Conservation (phyloP, 2,797 vertebrate species). For the Myotis vivesi region DNA sequence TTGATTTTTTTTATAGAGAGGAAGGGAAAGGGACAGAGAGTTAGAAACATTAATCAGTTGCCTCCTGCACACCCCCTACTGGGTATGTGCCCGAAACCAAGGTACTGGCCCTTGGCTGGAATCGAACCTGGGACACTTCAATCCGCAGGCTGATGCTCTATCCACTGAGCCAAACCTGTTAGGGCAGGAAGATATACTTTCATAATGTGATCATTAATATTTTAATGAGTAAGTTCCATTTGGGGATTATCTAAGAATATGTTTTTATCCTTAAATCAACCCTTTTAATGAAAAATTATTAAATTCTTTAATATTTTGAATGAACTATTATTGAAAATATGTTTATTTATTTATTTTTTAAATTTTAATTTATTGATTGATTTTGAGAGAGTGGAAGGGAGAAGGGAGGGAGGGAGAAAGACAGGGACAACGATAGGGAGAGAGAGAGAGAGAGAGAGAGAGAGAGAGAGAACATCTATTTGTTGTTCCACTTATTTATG, state of each 20-base stretch:
- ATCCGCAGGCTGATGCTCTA: no score
- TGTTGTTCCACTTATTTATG: neutral
- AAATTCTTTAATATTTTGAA: conserved; percentile 8
- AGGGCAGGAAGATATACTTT: neutral
- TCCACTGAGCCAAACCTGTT: no score
- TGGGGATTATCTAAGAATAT: neutral
- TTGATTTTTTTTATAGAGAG: no score
- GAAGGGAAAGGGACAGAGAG: no score
- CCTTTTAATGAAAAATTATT: conserved; percentile 26
- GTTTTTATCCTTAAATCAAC: conserved; percentile 24
- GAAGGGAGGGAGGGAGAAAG: neutral
- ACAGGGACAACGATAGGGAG: neutral
- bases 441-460: neutral
- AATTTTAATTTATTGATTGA: neutral
- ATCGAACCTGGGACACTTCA: no score
- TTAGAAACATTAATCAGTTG: no score
- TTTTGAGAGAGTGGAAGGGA: neutral
- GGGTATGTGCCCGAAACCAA: no score
- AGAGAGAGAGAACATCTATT: neutral
- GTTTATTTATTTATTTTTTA: neutral
- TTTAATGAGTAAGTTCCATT: conserved; percentile 23
- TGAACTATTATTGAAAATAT: neutral
- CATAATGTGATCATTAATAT: neutral
- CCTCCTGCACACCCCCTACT: no score
- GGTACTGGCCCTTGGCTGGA: no score